Conservation (phyloP, 2,888 invertebrate genomes). For the Hyles lineata region DNA sequence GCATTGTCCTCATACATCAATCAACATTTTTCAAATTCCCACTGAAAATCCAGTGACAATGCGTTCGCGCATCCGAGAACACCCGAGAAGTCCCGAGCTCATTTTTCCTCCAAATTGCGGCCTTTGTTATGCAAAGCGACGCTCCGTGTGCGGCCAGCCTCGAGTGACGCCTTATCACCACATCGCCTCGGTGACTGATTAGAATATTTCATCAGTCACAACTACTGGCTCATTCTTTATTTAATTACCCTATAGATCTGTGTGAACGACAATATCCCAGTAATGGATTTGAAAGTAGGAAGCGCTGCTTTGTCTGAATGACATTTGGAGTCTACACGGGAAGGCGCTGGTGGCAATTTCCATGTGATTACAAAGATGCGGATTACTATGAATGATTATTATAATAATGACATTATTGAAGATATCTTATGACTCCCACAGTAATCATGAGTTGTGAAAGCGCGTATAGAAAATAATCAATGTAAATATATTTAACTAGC, state of each 20-base stretch:
- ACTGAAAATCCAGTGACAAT: conserved; percentile 34
- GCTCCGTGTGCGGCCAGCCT: conserved; percentile 81
- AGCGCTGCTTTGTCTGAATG: not conserved
- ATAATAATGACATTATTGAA: too few species aligned
- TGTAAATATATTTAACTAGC: too few species aligned
- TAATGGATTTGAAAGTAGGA: conserved; percentile 40
- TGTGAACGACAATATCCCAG: conserved; percentile 55
- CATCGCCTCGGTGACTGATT: conserved; percentile 73
- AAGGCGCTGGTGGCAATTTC: not conserved
- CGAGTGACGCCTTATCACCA: conserved; percentile 78
- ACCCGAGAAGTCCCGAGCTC: conserved; percentile 72
- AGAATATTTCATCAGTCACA: conserved; percentile 80
- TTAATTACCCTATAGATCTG: conserved; percentile 65
- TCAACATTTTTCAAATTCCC: not conserved
- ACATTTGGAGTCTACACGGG: not conserved
- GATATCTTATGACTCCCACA: too few species aligned
- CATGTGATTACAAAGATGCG: not conserved
- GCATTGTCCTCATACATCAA: too few species aligned
- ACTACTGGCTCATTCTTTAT: conserved; percentile 60
- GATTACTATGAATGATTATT: not conserved
- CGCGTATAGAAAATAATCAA: too few species aligned
- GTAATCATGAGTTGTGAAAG: too few species aligned
- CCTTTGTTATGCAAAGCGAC: conserved; percentile 84
- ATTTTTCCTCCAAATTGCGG: conserved; percentile 84
- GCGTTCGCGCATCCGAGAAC: conserved; percentile 61